These are phyloP conservation scores for Drosophila eohydei DNA, from an alignment of 2,888 invertebrate genomes.

Conservation along the genomic window DNA sequence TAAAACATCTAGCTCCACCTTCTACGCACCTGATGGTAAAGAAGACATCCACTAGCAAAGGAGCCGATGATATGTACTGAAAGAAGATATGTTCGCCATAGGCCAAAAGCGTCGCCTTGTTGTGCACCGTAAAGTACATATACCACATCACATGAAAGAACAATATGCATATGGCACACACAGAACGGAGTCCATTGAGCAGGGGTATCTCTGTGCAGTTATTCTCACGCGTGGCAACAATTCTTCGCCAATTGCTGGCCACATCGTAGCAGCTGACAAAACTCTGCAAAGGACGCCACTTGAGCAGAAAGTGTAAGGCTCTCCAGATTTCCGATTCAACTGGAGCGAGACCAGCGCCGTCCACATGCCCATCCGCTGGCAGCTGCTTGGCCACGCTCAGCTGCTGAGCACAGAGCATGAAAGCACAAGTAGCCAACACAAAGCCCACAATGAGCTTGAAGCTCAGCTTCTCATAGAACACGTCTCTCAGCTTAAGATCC, in stretches of 20 bases:
- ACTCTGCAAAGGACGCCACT: slow-evolving; percentile 60
- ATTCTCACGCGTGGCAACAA: slow-evolving; percentile 71
- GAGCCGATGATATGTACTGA: slow-evolving; percentile 84
- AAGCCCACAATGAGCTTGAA: slow-evolving; percentile 77
- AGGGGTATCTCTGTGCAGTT: slow-evolving; percentile 81
- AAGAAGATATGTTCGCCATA: slow-evolving; percentile 82
- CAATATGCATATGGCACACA: slow-evolving; percentile 83
- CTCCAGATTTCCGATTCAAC: slow-evolving; percentile 69
- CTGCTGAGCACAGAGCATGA: slow-evolving; percentile 75
- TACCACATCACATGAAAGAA: slow-evolving; percentile 84
- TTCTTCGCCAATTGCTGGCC: slow-evolving; percentile 69
- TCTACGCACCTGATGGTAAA: slow-evolving; percentile 83
- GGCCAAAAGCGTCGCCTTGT: slow-evolving; percentile 82
- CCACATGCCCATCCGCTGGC: slow-evolving; percentile 29
- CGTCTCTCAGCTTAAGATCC: slow-evolving; percentile 79
- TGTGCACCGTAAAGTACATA: slow-evolving; percentile 84
- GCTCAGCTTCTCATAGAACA: slow-evolving; percentile 79
- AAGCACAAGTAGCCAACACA: slow-evolving; percentile 68
- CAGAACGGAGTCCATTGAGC: slow-evolving; percentile 84
- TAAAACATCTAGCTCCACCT: too few species aligned
- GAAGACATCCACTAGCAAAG: slow-evolving; percentile 84
- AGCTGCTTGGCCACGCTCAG: slow-evolving; percentile 46
- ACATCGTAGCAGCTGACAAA: slow-evolving; percentile 84
- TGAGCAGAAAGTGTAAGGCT: slow-evolving; percentile 49
- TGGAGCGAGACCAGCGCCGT: slow-evolving; percentile 53